Base-by-base conservation (phyloP, 2,888 invertebrate genomes). In the Diabrotica balteata region DNA sequence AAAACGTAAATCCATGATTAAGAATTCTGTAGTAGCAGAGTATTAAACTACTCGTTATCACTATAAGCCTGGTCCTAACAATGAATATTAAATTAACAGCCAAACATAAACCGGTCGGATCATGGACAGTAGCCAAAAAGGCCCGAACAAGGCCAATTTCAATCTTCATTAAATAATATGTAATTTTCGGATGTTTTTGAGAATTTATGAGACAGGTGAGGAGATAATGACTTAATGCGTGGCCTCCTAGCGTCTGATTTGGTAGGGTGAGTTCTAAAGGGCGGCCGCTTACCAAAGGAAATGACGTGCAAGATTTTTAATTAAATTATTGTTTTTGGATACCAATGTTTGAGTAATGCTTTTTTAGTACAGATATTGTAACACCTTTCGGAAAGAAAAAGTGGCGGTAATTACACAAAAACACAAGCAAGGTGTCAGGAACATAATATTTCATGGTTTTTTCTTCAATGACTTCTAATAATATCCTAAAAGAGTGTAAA, bases 151-250 rank as follows among this genome's bases (percentile, higher is more conserved):
- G 10, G 43, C 10, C 43, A 54, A 44, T 44, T 44, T n/a, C n/a
- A 44, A 42, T 44, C 8, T 54, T 54, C 62, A 49, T 62, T 62
- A 54, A 62, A 69, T 66, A 58, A 72, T 68, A 69, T 66, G 66
- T 76, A 75, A 78, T 78, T 72, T 69, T 63, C 52, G 68, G 75
- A 74, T 73, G 72, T 70, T 69, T 64, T 69, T 73, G 69, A 55
- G 69, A 76, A 76, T 76, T 73, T 76, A 76, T 71, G 71, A 76
- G 77, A 77, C 78, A 78, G 79, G 78, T 79, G 79, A 79, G 75
- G 74, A 73, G 74, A 76, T 79, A 78, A 79, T 78, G 70, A 77
- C 79, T 78, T 78, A 77, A 79, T 79, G 68, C 66, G 52, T 64
- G 69, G 70, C 68, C 54, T 47, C 10, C 10, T 47, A 8, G 47